Conservation (phyloP, 2,888 invertebrate genomes). For the Rutpela maculata region DNA sequence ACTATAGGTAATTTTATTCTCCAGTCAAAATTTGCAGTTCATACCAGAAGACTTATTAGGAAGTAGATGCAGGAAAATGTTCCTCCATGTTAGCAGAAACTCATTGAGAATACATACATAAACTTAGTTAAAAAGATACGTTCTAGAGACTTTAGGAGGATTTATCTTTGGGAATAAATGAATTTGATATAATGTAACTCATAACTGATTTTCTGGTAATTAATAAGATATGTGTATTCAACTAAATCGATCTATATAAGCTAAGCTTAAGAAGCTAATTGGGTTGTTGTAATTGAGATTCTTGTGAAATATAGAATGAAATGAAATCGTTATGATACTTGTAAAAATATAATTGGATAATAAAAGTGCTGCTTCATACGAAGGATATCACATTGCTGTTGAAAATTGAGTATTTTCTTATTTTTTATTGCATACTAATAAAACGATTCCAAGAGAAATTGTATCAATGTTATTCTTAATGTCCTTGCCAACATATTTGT, state of each 20-base stretch:
- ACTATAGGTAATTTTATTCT: too few species aligned
- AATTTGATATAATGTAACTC: too few species aligned
- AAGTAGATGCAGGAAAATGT: too few species aligned
- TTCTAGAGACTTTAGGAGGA: too few species aligned
- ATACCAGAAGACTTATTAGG: too few species aligned
- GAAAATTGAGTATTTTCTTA: not conserved
- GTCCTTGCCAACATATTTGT: not conserved
- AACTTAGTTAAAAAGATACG: too few species aligned
- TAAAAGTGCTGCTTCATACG: not conserved
- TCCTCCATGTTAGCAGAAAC: too few species aligned
- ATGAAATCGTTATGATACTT: not conserved
- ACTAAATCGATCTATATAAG: not conserved
- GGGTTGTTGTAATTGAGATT: not conserved
- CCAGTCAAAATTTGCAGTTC: too few species aligned
- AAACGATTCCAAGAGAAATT: not conserved
- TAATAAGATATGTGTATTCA: too few species aligned
- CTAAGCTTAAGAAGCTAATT: not conserved
- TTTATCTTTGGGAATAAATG: too few species aligned
- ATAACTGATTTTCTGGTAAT: too few species aligned
- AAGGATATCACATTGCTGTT: not conserved
- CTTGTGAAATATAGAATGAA: not conserved
- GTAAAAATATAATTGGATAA: slow-evolving; percentile 4
- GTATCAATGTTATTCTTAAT: not conserved
- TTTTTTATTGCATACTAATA: not conserved
- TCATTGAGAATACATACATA: too few species aligned